Evolutionary conservation across 35 echinoderm and acorn worm genomes (phyloP).

Genomic region (Strongylocentrotus purpuratus): DNA sequence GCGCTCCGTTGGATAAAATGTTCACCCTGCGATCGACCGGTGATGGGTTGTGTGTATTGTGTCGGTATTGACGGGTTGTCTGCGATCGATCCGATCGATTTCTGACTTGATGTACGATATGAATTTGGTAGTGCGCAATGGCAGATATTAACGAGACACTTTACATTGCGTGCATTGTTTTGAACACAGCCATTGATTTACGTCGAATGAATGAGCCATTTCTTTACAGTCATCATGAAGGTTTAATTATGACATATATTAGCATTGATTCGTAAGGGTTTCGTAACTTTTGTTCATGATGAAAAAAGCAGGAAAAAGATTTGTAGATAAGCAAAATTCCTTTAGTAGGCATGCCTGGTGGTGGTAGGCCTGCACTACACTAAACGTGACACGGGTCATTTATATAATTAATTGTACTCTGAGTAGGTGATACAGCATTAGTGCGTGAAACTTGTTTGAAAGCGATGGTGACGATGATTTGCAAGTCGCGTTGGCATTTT

Average conservation of each 20-base stretch:
- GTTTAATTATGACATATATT: not conserved
- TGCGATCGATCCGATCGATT: not conserved
- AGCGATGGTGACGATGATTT: not conserved
- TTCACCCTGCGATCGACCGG: not conserved
- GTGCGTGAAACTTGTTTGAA: not conserved
- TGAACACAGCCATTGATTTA: not conserved
- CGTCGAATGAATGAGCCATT: not conserved
- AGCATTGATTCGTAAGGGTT: not conserved
- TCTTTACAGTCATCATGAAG: not conserved
- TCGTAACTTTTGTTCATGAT: not conserved
- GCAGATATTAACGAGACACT: not conserved
- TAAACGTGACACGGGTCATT: not conserved
- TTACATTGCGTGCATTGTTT: not conserved
- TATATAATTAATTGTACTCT: not conserved
- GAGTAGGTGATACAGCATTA: too few relatives aligned
- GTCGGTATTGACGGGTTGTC: not conserved
- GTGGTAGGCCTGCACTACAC: not conserved
- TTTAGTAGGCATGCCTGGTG: not conserved
- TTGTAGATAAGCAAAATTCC: not conserved
- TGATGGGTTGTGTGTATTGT: not conserved
- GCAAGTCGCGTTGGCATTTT: too few relatives aligned
- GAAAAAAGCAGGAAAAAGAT: not conserved
- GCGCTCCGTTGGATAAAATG: not conserved
- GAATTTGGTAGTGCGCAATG: not conserved
- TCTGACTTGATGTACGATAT: not conserved